Evolutionary conservation across 2,113 vertebrate species (phyloP).

Genomic region (Panthera uncia): DNA sequence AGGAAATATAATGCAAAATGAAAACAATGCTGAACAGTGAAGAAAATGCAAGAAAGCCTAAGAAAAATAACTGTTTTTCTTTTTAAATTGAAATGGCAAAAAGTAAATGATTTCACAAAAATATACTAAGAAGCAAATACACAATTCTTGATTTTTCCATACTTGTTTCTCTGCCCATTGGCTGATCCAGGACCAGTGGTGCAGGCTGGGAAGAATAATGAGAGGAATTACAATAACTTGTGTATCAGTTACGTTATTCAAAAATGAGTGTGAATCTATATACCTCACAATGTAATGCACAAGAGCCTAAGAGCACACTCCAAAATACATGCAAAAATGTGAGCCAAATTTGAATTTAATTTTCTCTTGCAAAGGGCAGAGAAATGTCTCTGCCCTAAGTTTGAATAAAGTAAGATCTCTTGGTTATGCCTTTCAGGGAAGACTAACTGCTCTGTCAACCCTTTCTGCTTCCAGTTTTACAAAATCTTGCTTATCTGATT

Average conservation of each 20-base stretch:
- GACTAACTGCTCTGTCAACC: not conserved
- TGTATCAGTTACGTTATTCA: not conserved
- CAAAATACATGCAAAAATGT: not conserved
- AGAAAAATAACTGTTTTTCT: not conserved
- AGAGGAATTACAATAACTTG: not conserved
- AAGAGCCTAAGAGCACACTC: not conserved
- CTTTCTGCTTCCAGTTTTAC: constrained; percentile 16
- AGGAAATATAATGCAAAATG: not conserved
- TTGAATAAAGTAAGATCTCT: not conserved
- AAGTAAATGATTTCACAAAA: not conserved
- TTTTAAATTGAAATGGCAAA: not conserved
- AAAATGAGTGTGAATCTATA: not conserved
- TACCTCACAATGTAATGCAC: not conserved
- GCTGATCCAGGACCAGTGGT: not conserved
- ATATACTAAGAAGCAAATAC: not conserved
- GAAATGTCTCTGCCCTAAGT: not conserved
- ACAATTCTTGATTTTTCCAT: not conserved
- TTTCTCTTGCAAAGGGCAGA: not conserved
- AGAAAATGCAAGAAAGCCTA: not conserved
- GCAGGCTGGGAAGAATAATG: not conserved
- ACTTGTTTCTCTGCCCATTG: not conserved
- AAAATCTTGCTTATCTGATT: constrained; percentile 9
- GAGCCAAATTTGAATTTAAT: constrained; percentile 23
- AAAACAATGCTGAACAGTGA: not conserved
- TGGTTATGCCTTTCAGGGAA: not conserved